Base-by-base conservation (phyloP, 2,888 invertebrate genomes). In the Loripinus fragilis region DNA sequence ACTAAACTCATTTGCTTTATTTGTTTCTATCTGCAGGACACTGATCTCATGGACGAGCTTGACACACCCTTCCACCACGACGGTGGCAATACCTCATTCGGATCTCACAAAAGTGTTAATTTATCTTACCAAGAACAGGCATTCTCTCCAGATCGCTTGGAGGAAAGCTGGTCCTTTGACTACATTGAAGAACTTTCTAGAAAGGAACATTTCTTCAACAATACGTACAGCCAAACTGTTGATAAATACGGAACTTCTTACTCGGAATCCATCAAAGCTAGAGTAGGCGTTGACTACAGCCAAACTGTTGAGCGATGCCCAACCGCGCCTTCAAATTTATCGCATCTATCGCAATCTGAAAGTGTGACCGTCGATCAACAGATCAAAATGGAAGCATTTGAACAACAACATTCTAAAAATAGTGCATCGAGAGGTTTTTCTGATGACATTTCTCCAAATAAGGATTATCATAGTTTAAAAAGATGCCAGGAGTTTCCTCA, bases 21-120 rank as follows among this genome's bases (percentile, higher is more conserved):
- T n/a, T n/a, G n/a, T 55, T 12, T 38, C 12, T 38, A n/a, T 20
- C 74, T 78, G 35, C 78, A 78, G 78, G 65, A 69, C 30, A 60
- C 70, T 78, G 78, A 78, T 23, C 55, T 78, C 12, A 78, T 78
- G 74, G 74, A 74, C 35, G 70, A 78, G 5, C 48, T 78, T 12
- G 77, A 78, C 12, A 73, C 33, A 15, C 65, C 50, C 23, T 48
- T 45, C 25, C 42, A 64, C 35, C 48, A 71, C 38, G 50, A 45
- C 25, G 66, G 50, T 25, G 67, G 48, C 10, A 38, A 45, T 48
- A 35, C 50, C 25, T 15, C 50, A 50, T 28, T 23, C 25, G n/a
- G 48, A 50, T 35, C 66, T 66, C 38, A 50, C 23, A 48, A 66
- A 73, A 64, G 38, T 64, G 3, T 64, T 20, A 2, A 23, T 25